A percentile compares a stretch with the other conserved stretches of the same genome.
These are phyloP conservation scores for Phalloptychus januarius DNA, from an alignment of 2,797 vertebrate genomes.

Conservation along the genomic window DNA sequence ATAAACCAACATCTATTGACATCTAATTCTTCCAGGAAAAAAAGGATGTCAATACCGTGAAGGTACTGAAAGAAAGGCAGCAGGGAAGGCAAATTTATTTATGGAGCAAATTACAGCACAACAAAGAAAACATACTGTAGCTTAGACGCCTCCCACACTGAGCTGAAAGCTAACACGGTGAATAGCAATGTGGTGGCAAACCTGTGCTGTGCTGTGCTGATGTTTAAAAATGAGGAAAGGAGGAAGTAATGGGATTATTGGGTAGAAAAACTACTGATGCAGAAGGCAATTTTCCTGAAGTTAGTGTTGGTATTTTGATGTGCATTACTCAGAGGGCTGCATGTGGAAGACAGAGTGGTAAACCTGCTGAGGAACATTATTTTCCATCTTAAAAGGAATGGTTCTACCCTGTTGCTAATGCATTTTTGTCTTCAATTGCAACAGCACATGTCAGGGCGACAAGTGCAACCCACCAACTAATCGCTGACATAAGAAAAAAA, in stretches of 20 bases:
- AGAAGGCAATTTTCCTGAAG: constrained; percentile 45
- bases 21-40: constrained; percentile 68
- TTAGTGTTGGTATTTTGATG: constrained; percentile 60
- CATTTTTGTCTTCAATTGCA: constrained; percentile 50
- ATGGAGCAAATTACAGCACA: constrained; percentile 68
- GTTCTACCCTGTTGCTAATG: constrained; percentile 42
- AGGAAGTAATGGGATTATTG: constrained; percentile 57
- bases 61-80: constrained; percentile 55
- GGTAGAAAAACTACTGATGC: constrained; percentile 18
- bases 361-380: constrained; percentile 38
- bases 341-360: constrained; percentile 20
- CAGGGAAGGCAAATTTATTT: constrained; percentile 67
- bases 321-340: constrained; percentile 36
- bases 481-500: not conserved
- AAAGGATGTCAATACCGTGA: constrained; percentile 30
- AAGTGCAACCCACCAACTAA: constrained; percentile 32
- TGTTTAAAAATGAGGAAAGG: constrained; percentile 14
- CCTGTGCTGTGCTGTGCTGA: not conserved
- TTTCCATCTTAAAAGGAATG: constrained; percentile 33
- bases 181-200: constrained; percentile 40
- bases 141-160: constrained; percentile 45
- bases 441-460: constrained; percentile 41
- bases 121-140: constrained; percentile 53
- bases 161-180: constrained; percentile 51
- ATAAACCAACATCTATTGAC: constrained; percentile 64